A percentile compares a stretch with the other conserved stretches of the same genome.
Evolutionary conservation across 1,140 invertebrate genomes (phyloP).

Genomic region (Cydia pomonella): DNA sequence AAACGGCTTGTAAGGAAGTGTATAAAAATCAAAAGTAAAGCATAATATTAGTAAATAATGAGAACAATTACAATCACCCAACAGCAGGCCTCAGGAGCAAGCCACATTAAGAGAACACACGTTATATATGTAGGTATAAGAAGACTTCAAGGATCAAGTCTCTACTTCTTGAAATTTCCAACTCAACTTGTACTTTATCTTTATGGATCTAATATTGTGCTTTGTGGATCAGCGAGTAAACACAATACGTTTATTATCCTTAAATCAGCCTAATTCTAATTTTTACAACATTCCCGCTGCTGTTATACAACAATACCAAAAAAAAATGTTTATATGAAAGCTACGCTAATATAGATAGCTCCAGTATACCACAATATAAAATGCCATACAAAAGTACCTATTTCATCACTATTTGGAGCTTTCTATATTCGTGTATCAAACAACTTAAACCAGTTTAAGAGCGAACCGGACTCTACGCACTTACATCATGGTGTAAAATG

Average conservation of each 20-base stretch:
- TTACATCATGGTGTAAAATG: not conserved
- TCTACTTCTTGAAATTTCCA: not conserved
- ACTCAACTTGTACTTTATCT: not conserved
- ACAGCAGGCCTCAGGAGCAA: not conserved
- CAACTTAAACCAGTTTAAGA: not conserved
- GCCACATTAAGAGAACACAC: conserved; percentile 24
- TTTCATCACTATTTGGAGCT: conserved; percentile 7
- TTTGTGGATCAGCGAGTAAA: not conserved
- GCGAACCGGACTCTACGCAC: not conserved
- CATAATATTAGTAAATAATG: conserved; percentile 21
- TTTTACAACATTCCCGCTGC: conserved; percentile 15
- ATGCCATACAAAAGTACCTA: conserved; percentile 32
- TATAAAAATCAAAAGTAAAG: conserved; percentile 16
- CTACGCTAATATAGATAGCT: conserved; percentile 10
- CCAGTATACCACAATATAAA: conserved; percentile 23
- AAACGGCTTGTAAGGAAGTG: conserved; percentile 16
- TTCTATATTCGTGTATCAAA: conserved; percentile 21
- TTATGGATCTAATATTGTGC: conserved; percentile 19
- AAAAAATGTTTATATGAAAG: not conserved
- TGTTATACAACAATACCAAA: not conserved
- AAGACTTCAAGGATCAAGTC: not conserved
- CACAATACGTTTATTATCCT: not conserved
- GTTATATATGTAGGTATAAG: not conserved
- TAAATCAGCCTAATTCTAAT: conserved; percentile 16
- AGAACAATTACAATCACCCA: conserved; percentile 8